Evolutionary conservation across 2,797 vertebrate genomes (phyloP).

Genomic region (Siniperca obscura): DNA sequence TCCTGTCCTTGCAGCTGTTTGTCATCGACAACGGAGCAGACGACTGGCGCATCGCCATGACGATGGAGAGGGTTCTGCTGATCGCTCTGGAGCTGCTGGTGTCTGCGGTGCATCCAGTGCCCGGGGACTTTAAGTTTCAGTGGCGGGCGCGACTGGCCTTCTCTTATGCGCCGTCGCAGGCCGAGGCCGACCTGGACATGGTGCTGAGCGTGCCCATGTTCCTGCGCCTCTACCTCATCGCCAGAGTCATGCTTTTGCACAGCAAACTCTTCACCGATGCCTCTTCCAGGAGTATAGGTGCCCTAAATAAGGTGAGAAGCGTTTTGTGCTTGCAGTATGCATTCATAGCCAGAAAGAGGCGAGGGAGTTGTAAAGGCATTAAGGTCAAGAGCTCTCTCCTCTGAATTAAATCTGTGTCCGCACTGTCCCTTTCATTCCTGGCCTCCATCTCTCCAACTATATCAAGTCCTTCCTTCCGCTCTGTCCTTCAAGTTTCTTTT

Average conservation of each 20-base stretch:
- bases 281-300: slow-evolving; percentile 99
- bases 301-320: slow-evolving; percentile 94
- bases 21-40: slow-evolving; percentile 98
- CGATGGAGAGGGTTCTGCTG: slow-evolving; percentile 94
- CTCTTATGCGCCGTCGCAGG: slow-evolving; percentile 92
- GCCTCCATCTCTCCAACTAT: slow-evolving; percentile 43
- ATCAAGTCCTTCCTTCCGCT: slow-evolving; percentile 32
- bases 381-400: slow-evolving; percentile 68
- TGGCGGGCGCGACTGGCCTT: slow-evolving; percentile 97
- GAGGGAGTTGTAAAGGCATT: slow-evolving; percentile 39
- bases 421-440: slow-evolving; percentile 43
- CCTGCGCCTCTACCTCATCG: slow-evolving; percentile 98
- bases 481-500: slow-evolving; percentile 46
- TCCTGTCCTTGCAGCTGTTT: slow-evolving; percentile 81
- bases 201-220: slow-evolving; percentile 99
- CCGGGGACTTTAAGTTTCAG: slow-evolving; percentile 92
- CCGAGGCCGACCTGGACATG: slow-evolving; percentile 98
- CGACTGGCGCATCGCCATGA: slow-evolving; percentile 99
- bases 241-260: slow-evolving; percentile 97
- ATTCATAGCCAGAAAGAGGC: slow-evolving; percentile 27
- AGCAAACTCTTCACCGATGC: slow-evolving; percentile 99
- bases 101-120: slow-evolving; percentile 97
- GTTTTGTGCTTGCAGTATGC: slow-evolving; percentile 9
- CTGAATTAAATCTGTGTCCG: slow-evolving; percentile 58
- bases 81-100: slow-evolving; percentile 97